Percentiles rank a stretch among this genome's conserved stretches.
Conservation (phyloP, 1,140 invertebrate species). For the Tetragonula clypearis region DNA sequence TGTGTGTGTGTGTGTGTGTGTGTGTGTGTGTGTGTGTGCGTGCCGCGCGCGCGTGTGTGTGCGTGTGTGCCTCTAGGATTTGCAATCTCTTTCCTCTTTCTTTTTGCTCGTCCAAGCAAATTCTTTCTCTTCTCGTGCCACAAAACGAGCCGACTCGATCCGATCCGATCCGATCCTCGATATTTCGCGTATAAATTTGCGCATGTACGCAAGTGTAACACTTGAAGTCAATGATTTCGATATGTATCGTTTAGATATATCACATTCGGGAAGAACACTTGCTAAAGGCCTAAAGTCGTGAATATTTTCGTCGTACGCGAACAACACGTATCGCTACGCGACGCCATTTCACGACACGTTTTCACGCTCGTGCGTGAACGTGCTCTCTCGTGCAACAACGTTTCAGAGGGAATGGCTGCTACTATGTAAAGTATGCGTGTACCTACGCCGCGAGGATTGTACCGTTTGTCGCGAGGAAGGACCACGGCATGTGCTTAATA, state of each 20-base stretch:
- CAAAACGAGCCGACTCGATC: background rate
- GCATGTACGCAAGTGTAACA: background rate
- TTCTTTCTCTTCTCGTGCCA: background rate
- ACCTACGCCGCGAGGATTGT: too few relatives aligned
- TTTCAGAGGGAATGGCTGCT: background rate
- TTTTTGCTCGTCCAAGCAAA: background rate
- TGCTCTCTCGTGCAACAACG: background rate
- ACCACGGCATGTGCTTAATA: too few relatives aligned
- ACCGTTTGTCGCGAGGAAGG: background rate
- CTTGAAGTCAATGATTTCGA: background rate
- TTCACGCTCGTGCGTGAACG: background rate
- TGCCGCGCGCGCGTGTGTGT: background rate
- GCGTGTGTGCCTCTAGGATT: background rate
- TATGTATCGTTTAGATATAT: background rate
- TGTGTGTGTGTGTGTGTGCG: background rate
- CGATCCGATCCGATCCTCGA: background rate
- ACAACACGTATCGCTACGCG: background rate
- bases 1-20: too few relatives aligned
- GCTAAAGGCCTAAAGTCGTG: background rate
- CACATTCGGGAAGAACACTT: background rate
- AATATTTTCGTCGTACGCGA: background rate
- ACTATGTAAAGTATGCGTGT: background rate
- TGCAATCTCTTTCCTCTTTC: background rate
- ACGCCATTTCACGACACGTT: background rate
- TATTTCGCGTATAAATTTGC: background rate